Percentiles rank a stretch among this genome's conserved stretches.
Evolutionary conservation across 2,797 vertebrate species (phyloP).

Genomic region (Moxostoma hubbsi): DNA sequence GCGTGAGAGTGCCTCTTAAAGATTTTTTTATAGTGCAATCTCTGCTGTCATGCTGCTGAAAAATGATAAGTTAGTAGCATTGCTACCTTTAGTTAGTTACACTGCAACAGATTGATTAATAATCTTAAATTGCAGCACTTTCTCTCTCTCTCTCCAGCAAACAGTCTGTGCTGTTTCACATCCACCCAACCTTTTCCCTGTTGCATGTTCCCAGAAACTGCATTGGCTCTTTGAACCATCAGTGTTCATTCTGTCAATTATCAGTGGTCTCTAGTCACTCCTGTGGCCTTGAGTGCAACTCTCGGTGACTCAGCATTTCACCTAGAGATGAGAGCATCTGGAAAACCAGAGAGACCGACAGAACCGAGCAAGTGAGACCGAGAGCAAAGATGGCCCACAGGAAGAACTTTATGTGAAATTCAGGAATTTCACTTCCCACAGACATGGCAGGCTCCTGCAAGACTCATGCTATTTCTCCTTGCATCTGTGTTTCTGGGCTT

Average conservation of each 20-base stretch:
- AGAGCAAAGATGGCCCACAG: constrained; percentile 33
- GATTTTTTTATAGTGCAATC: too few species aligned
- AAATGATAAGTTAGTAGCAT: too few species aligned
- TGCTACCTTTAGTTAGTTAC: too few species aligned
- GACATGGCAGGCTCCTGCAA: constrained; percentile 16
- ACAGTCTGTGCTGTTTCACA: neutral
- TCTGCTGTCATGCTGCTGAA: too few species aligned
- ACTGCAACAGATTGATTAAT: too few species aligned
- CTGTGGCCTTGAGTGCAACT: constrained; percentile 32
- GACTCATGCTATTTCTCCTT: constrained; percentile 1
- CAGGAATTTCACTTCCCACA: constrained; percentile 48
- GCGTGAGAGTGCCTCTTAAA: too few species aligned
- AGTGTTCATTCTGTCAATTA: constrained; percentile 49
- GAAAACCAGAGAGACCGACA: constrained; percentile 15
- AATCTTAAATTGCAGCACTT: too few species aligned
- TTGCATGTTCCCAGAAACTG: constrained; percentile 35
- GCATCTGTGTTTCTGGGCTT: constrained; percentile 18
- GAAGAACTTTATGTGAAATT: constrained; percentile 41
- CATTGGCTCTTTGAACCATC: constrained; percentile 28
- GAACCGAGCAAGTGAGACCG: neutral
- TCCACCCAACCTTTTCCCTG: constrained; percentile 16
- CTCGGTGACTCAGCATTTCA: constrained; percentile 57
- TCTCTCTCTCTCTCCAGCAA: neutral
- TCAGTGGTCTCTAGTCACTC: constrained; percentile 29
- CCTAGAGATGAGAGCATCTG: constrained; percentile 42